Evolutionary conservation across 1,140 invertebrate genomes (phyloP).

Genomic region (Mycetomoellerius zeteki): DNA sequence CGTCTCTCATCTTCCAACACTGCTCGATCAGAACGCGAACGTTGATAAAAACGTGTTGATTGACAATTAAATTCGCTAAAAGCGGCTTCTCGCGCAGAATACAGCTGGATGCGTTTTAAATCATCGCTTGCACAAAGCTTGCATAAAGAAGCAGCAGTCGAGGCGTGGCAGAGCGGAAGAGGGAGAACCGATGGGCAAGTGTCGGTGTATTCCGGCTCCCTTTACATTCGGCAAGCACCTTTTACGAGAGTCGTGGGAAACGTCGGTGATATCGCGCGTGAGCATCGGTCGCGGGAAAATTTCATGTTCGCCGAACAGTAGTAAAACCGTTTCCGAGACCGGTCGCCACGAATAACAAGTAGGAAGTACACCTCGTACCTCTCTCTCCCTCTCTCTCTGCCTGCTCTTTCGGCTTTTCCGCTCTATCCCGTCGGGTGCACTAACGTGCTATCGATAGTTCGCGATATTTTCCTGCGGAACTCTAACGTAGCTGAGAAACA

Average conservation of each 20-base stretch:
- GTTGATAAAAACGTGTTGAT: conserved; percentile 4
- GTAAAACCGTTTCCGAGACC: conserved; percentile 28
- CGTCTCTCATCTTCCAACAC: background rate
- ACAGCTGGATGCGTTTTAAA: conserved; percentile 60
- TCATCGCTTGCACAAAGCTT: conserved; percentile 62
- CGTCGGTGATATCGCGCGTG: conserved; percentile 44
- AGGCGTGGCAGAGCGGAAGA: background rate
- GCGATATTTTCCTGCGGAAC: conserved; percentile 27
- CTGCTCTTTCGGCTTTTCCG: conserved; percentile 40
- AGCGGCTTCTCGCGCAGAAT: conserved; percentile 34
- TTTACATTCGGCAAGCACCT: conserved; percentile 42
- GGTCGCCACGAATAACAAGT: conserved; percentile 51
- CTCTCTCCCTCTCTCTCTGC: conserved; percentile 16
- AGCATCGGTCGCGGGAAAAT: conserved; percentile 50
- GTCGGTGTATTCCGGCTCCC: background rate
- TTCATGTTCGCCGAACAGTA: conserved; percentile 53
- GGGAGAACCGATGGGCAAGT: background rate
- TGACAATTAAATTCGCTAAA: conserved; percentile 51
- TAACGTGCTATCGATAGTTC: conserved; percentile 46
- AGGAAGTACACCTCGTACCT: background rate
- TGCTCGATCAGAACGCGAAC: background rate
- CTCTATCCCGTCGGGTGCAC: conserved; percentile 45
- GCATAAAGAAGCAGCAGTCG: conserved; percentile 50
- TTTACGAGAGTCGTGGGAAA: conserved; percentile 61
- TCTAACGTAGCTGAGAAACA: conserved; percentile 42